Evolutionary conservation across 2,888 invertebrate species (phyloP).

Genomic region (Antheraea assamensis): DNA sequence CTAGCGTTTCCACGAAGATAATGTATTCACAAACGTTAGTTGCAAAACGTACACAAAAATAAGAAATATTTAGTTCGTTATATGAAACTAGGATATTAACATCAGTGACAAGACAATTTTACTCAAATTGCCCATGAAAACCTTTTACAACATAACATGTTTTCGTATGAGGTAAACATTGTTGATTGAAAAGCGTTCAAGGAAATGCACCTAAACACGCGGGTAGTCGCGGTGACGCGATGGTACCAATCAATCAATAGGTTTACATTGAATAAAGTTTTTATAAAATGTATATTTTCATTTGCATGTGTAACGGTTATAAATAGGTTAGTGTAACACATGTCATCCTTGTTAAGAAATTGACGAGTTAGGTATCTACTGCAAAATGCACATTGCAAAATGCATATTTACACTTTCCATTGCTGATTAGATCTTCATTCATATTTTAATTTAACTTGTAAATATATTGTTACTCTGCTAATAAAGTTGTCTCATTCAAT

Average conservation of each 20-base stretch:
- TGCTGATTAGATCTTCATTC: not conserved
- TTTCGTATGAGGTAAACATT: conserved; percentile 25
- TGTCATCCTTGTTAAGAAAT: not conserved
- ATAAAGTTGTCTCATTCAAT: not conserved
- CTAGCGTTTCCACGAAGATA: not conserved
- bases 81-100: not conserved
- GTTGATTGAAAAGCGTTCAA: conserved; percentile 31
- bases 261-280: conserved; percentile 34
- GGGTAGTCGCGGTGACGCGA: conserved; percentile 34
- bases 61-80: not conserved
- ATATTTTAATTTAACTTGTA: not conserved
- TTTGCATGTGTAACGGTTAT: not conserved
- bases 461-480: not conserved
- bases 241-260: conserved; percentile 67
- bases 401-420: no score
- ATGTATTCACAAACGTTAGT: not conserved
- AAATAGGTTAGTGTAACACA: not conserved
- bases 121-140: not conserved
- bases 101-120: not conserved
- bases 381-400: no score
- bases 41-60: not conserved
- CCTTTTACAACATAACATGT: conserved; percentile 19
- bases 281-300: not conserved
- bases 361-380: not conserved
- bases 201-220: conserved; percentile 55